Conservation (phyloP, 2,888 invertebrate species). For the Selenia dentaria region DNA sequence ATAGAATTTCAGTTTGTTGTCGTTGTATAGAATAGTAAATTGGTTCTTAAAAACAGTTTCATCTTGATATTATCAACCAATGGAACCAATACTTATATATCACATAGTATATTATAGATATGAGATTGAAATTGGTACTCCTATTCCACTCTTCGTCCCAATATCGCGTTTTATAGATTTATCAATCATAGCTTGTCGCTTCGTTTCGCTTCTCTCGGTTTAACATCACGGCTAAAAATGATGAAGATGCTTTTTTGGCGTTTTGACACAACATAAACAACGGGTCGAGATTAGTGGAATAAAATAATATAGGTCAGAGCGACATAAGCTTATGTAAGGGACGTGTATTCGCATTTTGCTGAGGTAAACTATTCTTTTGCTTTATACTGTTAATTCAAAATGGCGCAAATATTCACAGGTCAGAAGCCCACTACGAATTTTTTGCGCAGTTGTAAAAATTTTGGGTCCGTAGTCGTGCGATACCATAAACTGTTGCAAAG, state of each 20-base stretch:
- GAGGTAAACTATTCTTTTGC: too few relatives aligned
- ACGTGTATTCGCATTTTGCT: not conserved
- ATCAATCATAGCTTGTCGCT: constrained; percentile 29
- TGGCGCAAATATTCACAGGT: too few relatives aligned
- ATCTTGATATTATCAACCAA: too few relatives aligned
- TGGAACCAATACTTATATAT: too few relatives aligned
- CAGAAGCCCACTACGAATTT: too few relatives aligned
- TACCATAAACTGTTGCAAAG: too few relatives aligned
- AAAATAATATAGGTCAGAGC: constrained; percentile 5
- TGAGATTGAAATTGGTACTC: constrained; percentile 1
- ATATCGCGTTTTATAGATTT: constrained; percentile 24
- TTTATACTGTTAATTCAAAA: too few relatives aligned
- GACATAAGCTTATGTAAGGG: constrained; percentile 1
- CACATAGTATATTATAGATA: constrained; percentile 4
- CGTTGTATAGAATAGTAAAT: too few relatives aligned
- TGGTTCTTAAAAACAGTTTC: too few relatives aligned
- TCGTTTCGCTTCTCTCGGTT: constrained; percentile 18
- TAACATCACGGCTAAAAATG: constrained; percentile 24
- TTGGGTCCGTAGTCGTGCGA: too few relatives aligned
- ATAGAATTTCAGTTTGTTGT: too few relatives aligned
- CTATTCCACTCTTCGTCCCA: constrained; percentile 2
- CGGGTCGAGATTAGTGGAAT: constrained; percentile 15
- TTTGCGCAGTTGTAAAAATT: too few relatives aligned
- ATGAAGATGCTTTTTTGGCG: constrained; percentile 21
- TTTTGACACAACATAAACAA: constrained; percentile 23